Conservation (phyloP, 2,113 vertebrate species). For the Paralichthys olivaceus region DNA sequence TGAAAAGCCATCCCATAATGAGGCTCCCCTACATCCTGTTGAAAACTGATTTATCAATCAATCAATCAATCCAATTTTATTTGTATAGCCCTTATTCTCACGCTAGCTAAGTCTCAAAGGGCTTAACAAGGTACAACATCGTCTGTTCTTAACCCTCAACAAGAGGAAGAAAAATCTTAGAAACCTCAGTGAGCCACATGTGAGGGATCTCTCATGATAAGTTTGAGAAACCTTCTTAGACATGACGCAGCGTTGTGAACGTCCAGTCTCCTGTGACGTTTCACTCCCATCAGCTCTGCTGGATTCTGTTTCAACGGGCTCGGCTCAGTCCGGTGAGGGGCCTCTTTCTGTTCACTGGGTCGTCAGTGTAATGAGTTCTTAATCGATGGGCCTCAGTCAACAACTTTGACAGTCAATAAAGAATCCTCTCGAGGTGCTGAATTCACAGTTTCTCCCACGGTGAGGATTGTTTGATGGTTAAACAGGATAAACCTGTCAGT, state of each 20-base stretch:
- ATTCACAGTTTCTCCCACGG: constrained; percentile 10
- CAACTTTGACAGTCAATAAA: constrained; percentile 27
- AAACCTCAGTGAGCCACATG: too few species aligned
- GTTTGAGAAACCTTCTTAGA: background rate
- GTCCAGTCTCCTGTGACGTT: constrained; percentile 64
- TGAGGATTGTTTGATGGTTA: background rate
- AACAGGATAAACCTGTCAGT: background rate
- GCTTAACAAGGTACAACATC: too few species aligned
- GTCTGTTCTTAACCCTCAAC: too few species aligned
- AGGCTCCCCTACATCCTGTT: too few species aligned
- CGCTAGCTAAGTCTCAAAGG: too few species aligned
- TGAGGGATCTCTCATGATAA: too few species aligned
- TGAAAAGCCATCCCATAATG: too few species aligned
- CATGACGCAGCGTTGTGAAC: background rate
- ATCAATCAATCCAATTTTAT: too few species aligned
- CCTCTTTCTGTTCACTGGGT: constrained; percentile 9
- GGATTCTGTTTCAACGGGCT: constrained; percentile 23
- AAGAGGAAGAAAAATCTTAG: too few species aligned
- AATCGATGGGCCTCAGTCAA: constrained; percentile 31
- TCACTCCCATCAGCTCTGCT: constrained; percentile 70
- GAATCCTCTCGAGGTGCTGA: constrained; percentile 23
- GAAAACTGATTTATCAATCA: too few species aligned
- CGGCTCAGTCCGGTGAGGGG: constrained; percentile 8
- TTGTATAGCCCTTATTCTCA: too few species aligned
- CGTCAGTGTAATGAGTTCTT: constrained; percentile 30